Evolutionary conservation across 2,888 invertebrate species (phyloP).

Genomic region (Steinernema hermaphroditum): DNA sequence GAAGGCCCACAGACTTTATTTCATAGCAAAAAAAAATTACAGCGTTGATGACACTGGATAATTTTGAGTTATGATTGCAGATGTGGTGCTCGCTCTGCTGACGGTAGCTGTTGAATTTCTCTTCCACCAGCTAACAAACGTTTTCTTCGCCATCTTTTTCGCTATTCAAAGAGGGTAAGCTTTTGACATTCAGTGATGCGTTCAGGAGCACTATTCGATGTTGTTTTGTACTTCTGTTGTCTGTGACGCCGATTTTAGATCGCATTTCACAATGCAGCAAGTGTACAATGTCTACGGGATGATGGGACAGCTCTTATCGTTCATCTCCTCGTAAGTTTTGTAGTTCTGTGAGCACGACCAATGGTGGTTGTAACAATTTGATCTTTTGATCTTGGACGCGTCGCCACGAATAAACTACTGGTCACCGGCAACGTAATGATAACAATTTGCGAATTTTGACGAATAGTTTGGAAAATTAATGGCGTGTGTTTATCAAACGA

Average conservation of each 20-base stretch:
- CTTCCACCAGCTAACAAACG: neutral
- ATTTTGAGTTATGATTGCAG: neutral
- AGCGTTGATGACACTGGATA: too few relatives aligned
- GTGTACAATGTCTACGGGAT: neutral
- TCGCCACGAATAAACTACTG: too few relatives aligned
- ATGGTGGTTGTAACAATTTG: neutral
- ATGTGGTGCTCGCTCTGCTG: conserved; percentile 1
- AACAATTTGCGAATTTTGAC: too few relatives aligned
- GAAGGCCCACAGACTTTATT: too few relatives aligned
- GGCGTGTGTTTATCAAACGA: too few relatives aligned
- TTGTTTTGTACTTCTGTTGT: conserved; percentile 4
- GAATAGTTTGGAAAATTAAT: too few relatives aligned
- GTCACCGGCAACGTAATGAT: too few relatives aligned
- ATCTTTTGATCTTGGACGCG: too few relatives aligned
- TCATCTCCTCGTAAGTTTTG: conserved; percentile 4
- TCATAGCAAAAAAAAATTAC: too few relatives aligned
- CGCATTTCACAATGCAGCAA: neutral
- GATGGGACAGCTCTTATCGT: neutral
- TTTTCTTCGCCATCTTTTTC: conserved; percentile 5
- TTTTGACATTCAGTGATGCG: too few relatives aligned
- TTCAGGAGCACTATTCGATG: neutral
- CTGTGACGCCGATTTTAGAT: conserved; percentile 14
- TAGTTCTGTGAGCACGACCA: neutral
- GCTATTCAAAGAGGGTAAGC: conserved; percentile 7
- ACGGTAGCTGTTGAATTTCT: conserved; percentile 5